Evolutionary conservation across 2,888 invertebrate species (phyloP).

Genomic region (Hedya salicella): DNA sequence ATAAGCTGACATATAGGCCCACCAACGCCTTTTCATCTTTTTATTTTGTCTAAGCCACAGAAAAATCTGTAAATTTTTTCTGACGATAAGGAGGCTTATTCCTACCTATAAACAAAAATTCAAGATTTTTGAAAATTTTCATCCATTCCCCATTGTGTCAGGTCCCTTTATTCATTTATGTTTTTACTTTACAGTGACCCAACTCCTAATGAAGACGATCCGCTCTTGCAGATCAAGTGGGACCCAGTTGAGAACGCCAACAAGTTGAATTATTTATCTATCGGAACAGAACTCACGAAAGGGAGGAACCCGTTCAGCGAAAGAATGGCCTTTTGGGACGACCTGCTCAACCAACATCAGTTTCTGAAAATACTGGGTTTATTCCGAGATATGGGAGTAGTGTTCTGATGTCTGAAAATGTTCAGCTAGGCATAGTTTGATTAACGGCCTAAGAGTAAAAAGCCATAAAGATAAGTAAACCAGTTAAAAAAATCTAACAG

Average conservation of each 20-base stretch:
- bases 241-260: conserved; percentile 71
- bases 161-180: too few relatives aligned
- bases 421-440: not conserved
- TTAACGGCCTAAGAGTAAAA: too few relatives aligned
- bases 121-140: not conserved
- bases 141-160: not conserved
- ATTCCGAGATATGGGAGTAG: conserved; percentile 70
- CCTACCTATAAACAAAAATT: too few relatives aligned
- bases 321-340: conserved; percentile 78
- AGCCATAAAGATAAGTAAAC: too few relatives aligned
- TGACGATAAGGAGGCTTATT: too few relatives aligned
- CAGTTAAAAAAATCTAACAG: too few relatives aligned
- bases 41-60: too few relatives aligned
- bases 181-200: conserved; percentile 68
- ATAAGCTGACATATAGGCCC: too few relatives aligned
- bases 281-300: conserved; percentile 73
- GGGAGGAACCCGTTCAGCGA: conserved; percentile 76
- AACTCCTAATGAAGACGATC: conserved; percentile 72
- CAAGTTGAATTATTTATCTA: conserved; percentile 73
- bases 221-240: conserved; percentile 73
- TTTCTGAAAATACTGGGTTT: conserved; percentile 66
- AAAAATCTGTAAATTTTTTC: too few relatives aligned
- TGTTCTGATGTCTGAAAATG: conserved; percentile 47
- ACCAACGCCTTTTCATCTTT: too few relatives aligned
- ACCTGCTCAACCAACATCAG: conserved; percentile 66